Conservation (phyloP, 2,797 vertebrate genomes). For the Huso huso region DNA sequence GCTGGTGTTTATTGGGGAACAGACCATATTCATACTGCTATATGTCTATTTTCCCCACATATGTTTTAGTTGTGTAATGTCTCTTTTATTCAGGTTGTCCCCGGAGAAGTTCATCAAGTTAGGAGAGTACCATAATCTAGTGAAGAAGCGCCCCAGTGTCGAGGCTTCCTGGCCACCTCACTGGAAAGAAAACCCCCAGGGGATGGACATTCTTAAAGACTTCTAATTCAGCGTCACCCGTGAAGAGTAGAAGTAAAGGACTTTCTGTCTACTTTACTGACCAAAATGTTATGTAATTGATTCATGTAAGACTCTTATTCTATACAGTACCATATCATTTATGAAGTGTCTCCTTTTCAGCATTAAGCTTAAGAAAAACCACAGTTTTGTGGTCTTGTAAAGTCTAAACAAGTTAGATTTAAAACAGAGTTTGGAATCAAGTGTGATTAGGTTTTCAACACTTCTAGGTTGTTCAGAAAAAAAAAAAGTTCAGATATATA, state of each 20-base stretch:
- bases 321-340: no score
- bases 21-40: background rate
- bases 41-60: background rate
- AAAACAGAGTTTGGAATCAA: no score
- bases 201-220: conserved; percentile 32
- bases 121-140: conserved; percentile 41
- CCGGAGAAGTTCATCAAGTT: conserved; percentile 47
- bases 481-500: no score
- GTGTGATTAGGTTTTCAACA: no score
- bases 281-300: no score
- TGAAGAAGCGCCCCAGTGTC: conserved; percentile 56
- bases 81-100: conserved; percentile 32
- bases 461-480: no score
- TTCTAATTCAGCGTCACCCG: conserved; percentile 31
- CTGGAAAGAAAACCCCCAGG: conserved; percentile 44
- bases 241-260: background rate
- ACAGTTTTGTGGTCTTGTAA: no score
- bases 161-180: conserved; percentile 45
- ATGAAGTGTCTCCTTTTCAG: no score
- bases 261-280: background rate
- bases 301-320: no score
- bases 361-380: no score
- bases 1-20: background rate
- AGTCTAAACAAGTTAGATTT: no score
- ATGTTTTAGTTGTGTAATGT: background rate